Evolutionary conservation across 2,113 vertebrate species (phyloP).

Genomic region (Chaenogobius annularis): DNA sequence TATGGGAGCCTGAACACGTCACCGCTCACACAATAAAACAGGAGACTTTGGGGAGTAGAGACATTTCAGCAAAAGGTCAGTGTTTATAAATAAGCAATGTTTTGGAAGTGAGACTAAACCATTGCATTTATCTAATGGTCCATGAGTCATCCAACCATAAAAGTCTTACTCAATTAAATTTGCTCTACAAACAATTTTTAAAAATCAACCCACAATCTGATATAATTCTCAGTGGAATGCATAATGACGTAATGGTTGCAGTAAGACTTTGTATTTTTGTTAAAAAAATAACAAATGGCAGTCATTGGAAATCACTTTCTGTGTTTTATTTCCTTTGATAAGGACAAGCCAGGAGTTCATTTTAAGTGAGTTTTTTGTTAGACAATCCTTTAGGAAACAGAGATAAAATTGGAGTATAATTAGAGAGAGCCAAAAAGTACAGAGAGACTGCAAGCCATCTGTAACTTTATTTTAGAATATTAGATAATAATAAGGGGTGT

Average conservation of each 20-base stretch:
- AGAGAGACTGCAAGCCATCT: too few relatives aligned
- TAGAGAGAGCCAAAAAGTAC: too few relatives aligned
- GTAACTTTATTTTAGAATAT: too few relatives aligned
- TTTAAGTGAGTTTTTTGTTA: neutral
- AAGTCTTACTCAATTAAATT: constrained; percentile 3
- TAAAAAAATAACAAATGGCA: neutral
- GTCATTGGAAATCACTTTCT: neutral
- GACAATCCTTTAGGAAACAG: too few relatives aligned
- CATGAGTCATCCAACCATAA: constrained; percentile 7
- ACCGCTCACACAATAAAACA: constrained; percentile 9
- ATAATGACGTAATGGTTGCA: neutral
- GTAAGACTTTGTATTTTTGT: neutral
- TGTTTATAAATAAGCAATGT: constrained; percentile 1
- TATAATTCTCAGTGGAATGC: neutral
- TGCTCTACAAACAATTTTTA: neutral
- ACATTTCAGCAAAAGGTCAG: constrained; percentile 10
- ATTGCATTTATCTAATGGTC: constrained; percentile 4
- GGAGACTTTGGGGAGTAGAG: constrained; percentile 10
- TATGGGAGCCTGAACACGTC: constrained; percentile 8
- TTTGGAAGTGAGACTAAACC: constrained; percentile 2
- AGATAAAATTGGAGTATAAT: too few relatives aligned
- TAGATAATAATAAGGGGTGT: too few relatives aligned
- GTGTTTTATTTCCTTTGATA: neutral
- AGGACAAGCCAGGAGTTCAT: neutral
- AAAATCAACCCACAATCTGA: neutral